A percentile compares a stretch with the other conserved stretches of the same genome.
These are phyloP conservation scores for Cecropterus lyciades DNA, from an alignment of 1,140 invertebrate species.

Conservation along the genomic window DNA sequence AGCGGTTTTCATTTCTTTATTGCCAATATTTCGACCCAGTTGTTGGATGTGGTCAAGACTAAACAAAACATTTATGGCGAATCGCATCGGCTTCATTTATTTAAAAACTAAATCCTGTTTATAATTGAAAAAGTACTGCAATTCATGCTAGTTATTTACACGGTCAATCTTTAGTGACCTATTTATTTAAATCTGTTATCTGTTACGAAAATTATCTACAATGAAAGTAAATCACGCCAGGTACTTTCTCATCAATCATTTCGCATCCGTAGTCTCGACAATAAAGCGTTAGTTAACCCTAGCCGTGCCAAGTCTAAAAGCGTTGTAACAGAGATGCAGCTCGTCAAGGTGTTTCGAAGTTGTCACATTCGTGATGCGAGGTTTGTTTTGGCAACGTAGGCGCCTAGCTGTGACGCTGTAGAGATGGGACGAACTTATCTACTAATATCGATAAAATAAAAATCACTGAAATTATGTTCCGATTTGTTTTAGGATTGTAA, in stretches of 20 bases:
- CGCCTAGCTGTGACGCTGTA: conserved; percentile 48
- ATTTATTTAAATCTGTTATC: too few species aligned
- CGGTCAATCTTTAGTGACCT: too few species aligned
- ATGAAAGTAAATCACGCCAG: background rate
- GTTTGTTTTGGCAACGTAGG: conserved; percentile 67
- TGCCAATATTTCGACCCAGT: too few species aligned
- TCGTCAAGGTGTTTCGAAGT: conserved; percentile 58
- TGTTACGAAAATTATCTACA: background rate
- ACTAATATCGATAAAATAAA: background rate
- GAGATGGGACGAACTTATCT: conserved; percentile 24
- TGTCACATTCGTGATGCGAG: conserved; percentile 53
- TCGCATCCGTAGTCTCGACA: conserved; percentile 6
- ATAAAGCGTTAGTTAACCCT: background rate
- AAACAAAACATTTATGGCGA: too few species aligned
- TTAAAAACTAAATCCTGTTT: too few species aligned
- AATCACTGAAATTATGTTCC: background rate
- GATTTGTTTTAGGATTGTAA: too few species aligned
- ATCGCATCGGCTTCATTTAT: too few species aligned
- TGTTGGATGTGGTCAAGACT: too few species aligned
- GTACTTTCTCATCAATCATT: conserved; percentile 23
- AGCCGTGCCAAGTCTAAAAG: conserved; percentile 66
- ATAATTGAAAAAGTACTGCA: too few species aligned
- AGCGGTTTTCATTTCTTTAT: too few species aligned
- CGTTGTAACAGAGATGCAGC: conserved; percentile 49
- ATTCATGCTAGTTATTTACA: too few species aligned